Evolutionary conservation across 2,797 vertebrate species (phyloP), one percentile per base, ranked within the genome.

Genomic region (Novumbra hubbsi): DNA sequence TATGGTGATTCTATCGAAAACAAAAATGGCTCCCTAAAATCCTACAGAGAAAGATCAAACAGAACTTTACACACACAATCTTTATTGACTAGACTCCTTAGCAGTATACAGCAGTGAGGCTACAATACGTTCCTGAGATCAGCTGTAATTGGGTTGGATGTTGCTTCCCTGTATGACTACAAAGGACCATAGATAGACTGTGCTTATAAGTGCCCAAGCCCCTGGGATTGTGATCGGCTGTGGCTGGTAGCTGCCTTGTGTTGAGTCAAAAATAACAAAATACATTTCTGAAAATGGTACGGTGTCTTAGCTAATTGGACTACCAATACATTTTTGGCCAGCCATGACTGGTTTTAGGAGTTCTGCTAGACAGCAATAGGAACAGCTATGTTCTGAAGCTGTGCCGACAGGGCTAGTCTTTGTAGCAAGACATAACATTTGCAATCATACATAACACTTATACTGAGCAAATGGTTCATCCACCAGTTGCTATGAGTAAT

Each of bases 81-180:
- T 30, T 60, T 65, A 68, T 38, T 73, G 74, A 27, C 45, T 77
- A 64, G 76, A 34, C 24, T 16, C 17, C 19, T 50, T 65, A 49
- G 76, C 73, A 73, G 57, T 76, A 76, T 83, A 79, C 48, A 76
- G 63, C 52, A 11, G 8, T 48, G 30, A 52, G 17, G 49, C 17
- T 52, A 52, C 50, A 52, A n/a, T 57, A 34, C 57, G 60, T 81
- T 69, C 64, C 52, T 74, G 68, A 80, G 72, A 78, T 73, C n/a
- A 16, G 57, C 49, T 72, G 17, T 55, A 2, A 62, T 55, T 14
- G 2, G 63, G 24, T 70, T 66, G 67, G 11, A 67, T 19, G 77
- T 57, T 62, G 55, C 69, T 70, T 17, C 16, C 50, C 24, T 38
- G 57, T 60, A 57, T 19, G 73, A 70, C 5, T 63, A 50, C 66